Conservation (phyloP, 2,888 invertebrate genomes). For the Zhuqinia jingwanae region DNA sequence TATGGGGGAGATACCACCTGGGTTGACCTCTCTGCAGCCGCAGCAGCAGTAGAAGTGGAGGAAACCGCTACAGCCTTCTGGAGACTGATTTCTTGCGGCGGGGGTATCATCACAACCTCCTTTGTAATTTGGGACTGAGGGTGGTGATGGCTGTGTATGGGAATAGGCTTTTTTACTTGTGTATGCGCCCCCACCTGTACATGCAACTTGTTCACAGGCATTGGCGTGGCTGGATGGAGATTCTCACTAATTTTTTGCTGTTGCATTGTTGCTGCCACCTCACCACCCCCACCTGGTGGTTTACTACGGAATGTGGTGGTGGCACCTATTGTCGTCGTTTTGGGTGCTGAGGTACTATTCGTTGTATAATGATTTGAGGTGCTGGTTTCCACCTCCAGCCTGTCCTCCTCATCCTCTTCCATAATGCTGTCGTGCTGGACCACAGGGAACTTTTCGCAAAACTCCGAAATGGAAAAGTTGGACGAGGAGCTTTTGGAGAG, state of each 20-base stretch:
- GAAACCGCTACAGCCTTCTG: background rate
- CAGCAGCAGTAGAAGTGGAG: background rate
- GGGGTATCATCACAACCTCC: background rate
- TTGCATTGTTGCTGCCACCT: background rate
- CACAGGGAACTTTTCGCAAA: constrained; percentile 78
- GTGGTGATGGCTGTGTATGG: background rate
- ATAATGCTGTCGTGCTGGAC: constrained; percentile 66
- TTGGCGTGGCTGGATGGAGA: constrained; percentile 5
- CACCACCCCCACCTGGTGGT: too few relatives aligned
- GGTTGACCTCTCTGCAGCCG: background rate
- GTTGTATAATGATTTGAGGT: background rate
- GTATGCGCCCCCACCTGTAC: too few relatives aligned
- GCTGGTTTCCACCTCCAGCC: constrained; percentile 43
- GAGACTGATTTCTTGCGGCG: background rate
- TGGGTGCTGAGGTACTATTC: background rate
- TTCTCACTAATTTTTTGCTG: background rate
- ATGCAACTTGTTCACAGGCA: background rate
- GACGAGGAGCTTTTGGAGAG: constrained; percentile 78
- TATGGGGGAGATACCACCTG: constrained; percentile 47
- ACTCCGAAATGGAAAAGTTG: constrained; percentile 79
- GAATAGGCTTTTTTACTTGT: background rate
- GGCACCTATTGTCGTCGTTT: too few relatives aligned
- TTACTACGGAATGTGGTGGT: too few relatives aligned
- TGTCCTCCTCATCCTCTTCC: constrained; percentile 55
- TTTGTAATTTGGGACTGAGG: background rate